Evolutionary conservation across 2,113 vertebrate species (phyloP).

Genomic region (Silurus meridionalis): DNA sequence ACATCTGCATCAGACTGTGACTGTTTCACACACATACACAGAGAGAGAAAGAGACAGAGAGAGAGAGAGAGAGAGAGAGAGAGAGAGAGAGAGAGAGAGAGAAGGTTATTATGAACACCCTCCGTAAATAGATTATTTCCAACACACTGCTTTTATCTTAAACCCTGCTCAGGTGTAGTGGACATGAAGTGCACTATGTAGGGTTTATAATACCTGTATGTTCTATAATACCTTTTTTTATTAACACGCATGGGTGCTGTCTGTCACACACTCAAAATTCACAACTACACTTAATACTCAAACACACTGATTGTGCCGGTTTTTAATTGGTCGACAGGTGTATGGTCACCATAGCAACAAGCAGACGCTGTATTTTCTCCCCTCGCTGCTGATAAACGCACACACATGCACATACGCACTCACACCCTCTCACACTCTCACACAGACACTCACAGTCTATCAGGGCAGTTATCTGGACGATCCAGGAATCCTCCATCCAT

Average conservation of each 20-base stretch:
- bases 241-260: too few species aligned
- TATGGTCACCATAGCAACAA: background rate
- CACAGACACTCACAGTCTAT: slow-evolving; percentile 84
- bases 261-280: background rate
- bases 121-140: too few species aligned
- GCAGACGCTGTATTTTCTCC: background rate
- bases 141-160: too few species aligned
- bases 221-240: too few species aligned
- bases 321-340: background rate
- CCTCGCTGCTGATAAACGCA: background rate
- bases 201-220: too few species aligned
- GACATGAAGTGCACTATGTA: too few species aligned
- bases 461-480: slow-evolving; percentile 87
- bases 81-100: too few species aligned
- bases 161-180: too few species aligned
- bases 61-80: too few species aligned
- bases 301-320: background rate
- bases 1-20: slow-evolving; percentile 94
- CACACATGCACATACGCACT: background rate
- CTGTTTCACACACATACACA: slow-evolving; percentile 60
- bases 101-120: too few species aligned
- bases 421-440: too few species aligned
- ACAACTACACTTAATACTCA: background rate
- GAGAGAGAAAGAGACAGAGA: too few species aligned
- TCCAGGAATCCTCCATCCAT: slow-evolving; percentile 95